Conservation (phyloP, 2,113 vertebrate species). For the Gavialis gangeticus region DNA sequence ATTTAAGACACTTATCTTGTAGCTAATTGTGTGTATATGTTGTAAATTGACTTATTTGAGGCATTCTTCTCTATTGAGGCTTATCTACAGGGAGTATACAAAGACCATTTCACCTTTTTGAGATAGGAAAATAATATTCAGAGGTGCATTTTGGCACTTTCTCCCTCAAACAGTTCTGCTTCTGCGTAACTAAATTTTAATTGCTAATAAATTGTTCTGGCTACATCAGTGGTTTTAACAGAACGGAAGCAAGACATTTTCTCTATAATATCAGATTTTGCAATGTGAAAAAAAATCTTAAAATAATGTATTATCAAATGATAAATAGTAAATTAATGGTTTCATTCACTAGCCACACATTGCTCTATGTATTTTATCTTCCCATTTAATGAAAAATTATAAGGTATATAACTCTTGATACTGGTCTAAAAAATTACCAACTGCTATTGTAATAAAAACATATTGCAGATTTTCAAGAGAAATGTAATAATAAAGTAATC, state of each 20-base stretch:
- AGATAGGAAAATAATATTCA: neutral
- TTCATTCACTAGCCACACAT: neutral
- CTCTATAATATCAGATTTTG: neutral
- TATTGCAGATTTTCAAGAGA: neutral
- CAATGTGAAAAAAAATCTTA: neutral
- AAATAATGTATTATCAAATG: constrained; percentile 16
- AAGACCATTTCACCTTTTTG: neutral
- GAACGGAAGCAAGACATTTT: neutral
- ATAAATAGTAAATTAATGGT: constrained; percentile 43
- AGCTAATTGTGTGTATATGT: neutral
- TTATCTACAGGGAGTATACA: neutral
- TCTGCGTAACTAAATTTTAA: neutral
- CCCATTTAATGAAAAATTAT: neutral
- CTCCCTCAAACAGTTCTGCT: neutral
- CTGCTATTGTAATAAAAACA: neutral
- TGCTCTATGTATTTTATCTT: neutral
- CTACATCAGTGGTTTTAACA: neutral
- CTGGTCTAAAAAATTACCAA: constrained; percentile 3
- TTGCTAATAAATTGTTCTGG: neutral
- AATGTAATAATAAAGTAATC: constrained; percentile 18
- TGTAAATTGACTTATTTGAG: neutral
- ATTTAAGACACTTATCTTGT: neutral
- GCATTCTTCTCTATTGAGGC: neutral
- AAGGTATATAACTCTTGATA: constrained; percentile 14
- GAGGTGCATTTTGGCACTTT: neutral